Percentiles rank a stretch among this genome's conserved stretches.
Conservation (phyloP, 2,113 vertebrate genomes). For the Chrysochloris asiatica region DNA sequence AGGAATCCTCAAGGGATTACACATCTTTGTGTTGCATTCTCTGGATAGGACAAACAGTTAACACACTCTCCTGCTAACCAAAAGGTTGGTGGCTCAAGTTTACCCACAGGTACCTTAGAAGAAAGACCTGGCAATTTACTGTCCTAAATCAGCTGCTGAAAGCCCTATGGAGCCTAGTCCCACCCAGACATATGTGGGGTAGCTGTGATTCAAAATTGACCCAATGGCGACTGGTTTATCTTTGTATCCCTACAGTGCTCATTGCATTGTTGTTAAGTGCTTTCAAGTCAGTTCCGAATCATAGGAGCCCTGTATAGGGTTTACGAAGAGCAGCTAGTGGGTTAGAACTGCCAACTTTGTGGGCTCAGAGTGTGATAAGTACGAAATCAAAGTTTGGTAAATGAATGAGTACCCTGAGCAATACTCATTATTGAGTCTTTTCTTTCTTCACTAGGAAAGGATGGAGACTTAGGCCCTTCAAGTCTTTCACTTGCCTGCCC, state of each 20-base stretch:
- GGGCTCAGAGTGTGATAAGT: neutral
- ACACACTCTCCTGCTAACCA: neutral
- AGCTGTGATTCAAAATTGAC: neutral
- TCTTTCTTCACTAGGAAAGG: neutral
- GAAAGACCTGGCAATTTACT: neutral
- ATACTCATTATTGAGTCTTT: fast-evolving
- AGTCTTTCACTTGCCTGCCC: neutral
- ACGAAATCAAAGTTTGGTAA: neutral
- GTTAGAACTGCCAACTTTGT: neutral
- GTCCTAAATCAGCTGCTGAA: neutral
- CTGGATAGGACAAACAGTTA: neutral
- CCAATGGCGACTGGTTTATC: neutral
- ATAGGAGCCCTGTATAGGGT: too few species aligned
- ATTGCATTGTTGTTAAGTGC: too few species aligned
- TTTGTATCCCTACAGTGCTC: neutral
- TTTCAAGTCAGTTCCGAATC: neutral
- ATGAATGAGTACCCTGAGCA: neutral
- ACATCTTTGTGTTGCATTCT: neutral
- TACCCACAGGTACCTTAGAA: neutral
- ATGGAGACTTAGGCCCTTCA: neutral
- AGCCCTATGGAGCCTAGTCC: neutral
- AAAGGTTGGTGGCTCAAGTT: neutral
- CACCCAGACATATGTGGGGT: neutral
- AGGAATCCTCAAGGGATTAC: neutral
- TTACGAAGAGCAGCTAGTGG: too few species aligned